These are phyloP conservation scores for Andinoacara biseriatus DNA, from an alignment of 2,113 vertebrate species.

Conservation along the genomic window DNA sequence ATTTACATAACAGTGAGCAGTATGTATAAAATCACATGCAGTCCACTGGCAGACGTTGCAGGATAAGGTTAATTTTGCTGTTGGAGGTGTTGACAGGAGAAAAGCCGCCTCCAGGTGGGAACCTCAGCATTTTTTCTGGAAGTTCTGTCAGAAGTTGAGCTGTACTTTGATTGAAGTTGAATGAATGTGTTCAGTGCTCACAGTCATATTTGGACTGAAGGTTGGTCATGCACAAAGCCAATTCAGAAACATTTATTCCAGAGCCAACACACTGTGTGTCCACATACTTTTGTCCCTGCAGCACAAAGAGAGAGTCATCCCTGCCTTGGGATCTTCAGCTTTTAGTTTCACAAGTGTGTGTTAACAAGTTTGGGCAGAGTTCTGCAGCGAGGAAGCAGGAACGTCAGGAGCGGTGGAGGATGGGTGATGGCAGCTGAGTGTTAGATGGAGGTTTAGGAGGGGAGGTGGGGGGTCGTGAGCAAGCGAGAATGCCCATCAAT, in stretches of 20 bases:
- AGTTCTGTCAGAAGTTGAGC: background rate
- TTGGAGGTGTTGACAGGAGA: no score
- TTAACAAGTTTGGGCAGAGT: slow-evolving; percentile 57
- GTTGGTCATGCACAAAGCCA: fast-evolving
- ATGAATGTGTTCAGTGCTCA: fast-evolving
- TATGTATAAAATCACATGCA: background rate
- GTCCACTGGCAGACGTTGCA: background rate
- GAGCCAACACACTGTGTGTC: background rate
- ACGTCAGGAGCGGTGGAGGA: slow-evolving; percentile 54
- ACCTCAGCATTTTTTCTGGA: background rate
- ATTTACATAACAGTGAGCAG: background rate
- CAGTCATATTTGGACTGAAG: background rate
- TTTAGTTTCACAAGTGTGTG: slow-evolving; percentile 11
- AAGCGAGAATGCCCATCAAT: slow-evolving; percentile 46
- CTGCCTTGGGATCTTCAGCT: background rate
- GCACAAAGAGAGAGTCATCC: background rate
- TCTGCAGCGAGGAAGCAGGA: background rate
- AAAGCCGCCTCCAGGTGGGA: no score
- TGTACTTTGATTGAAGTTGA: background rate
- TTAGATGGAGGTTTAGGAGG: slow-evolving; percentile 26
- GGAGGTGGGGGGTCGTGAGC: background rate
- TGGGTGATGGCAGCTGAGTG: slow-evolving; percentile 66
- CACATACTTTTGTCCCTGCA: background rate
- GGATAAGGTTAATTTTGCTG: no score
- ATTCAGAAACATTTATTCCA: background rate